Conservation (phyloP, 1,140 invertebrate genomes). For the Epicauta chinensis region DNA sequence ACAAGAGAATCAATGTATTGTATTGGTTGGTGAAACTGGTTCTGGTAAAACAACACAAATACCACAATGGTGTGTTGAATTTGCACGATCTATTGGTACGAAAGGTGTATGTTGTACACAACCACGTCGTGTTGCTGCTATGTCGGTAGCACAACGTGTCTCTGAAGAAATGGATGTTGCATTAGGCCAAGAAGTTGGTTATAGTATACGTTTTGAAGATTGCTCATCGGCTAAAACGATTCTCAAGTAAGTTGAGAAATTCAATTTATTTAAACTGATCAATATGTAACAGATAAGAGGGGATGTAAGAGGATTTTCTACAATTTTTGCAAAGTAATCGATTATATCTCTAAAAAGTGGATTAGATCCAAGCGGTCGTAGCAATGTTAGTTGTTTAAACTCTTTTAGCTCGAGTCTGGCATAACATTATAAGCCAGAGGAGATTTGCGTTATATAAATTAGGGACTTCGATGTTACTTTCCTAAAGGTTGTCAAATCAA, state of each 20-base stretch:
- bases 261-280: no score
- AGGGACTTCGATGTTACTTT: no score
- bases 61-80: slow-evolving; percentile 91
- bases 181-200: slow-evolving; percentile 93
- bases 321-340: background rate
- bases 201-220: slow-evolving; percentile 99
- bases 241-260: slow-evolving; percentile 54
- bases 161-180: slow-evolving; percentile 99
- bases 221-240: slow-evolving; percentile 93
- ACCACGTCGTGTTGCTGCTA: slow-evolving; percentile 94
- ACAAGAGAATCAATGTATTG: slow-evolving; percentile 84
- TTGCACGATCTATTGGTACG: slow-evolving; percentile 61
- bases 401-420: no score
- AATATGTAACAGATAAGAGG: no score
- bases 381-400: no score
- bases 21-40: slow-evolving; percentile 95
- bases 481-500: no score
- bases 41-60: slow-evolving; percentile 98
- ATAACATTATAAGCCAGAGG: no score
- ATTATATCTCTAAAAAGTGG: no score
- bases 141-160: slow-evolving; percentile 97
- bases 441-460: no score
- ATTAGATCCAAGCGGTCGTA: no score
- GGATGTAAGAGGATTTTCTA: background rate
- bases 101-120: slow-evolving; percentile 96